Evolutionary conservation across 53 echinoderm and acorn worm genomes (phyloP).

Genomic region (Astropecten irregularis): DNA sequence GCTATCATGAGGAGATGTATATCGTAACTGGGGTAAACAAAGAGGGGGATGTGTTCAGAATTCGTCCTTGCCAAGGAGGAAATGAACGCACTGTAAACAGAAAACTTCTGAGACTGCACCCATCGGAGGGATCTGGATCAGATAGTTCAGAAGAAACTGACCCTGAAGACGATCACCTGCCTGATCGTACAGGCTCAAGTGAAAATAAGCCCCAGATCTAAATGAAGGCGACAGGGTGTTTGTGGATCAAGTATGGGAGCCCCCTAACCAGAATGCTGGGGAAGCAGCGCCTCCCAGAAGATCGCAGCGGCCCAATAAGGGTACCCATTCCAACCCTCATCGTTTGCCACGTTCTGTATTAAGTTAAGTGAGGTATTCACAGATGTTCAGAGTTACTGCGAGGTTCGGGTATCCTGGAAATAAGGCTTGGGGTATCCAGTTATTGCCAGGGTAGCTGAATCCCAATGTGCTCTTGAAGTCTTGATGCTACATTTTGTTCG

Average conservation of each 20-base stretch:
- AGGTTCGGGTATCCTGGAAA: neutral
- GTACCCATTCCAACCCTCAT: neutral
- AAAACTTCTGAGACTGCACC: neutral
- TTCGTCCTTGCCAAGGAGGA: neutral
- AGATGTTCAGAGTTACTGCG: neutral
- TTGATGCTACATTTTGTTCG: neutral
- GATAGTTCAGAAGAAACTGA: constrained; percentile 2
- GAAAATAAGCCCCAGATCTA: neutral
- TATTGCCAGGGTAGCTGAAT: neutral
- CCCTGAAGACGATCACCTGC: neutral
- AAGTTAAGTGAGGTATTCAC: neutral
- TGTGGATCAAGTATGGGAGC: constrained; percentile 17
- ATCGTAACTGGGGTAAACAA: neutral
- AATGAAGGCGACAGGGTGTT: neutral
- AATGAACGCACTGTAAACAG: constrained; percentile 7
- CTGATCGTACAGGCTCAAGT: neutral
- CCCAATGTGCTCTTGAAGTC: neutral
- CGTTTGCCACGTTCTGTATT: neutral
- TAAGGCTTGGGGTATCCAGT: constrained; percentile 12
- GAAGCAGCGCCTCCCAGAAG: neutral
- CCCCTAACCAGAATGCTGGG: neutral
- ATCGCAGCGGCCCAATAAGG: neutral
- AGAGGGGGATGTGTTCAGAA: neutral
- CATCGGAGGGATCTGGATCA: neutral
- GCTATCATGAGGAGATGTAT: neutral